Base-by-base conservation (phyloP, 1,140 invertebrate genomes). In the Pseudomyrmex cubaensis region DNA sequence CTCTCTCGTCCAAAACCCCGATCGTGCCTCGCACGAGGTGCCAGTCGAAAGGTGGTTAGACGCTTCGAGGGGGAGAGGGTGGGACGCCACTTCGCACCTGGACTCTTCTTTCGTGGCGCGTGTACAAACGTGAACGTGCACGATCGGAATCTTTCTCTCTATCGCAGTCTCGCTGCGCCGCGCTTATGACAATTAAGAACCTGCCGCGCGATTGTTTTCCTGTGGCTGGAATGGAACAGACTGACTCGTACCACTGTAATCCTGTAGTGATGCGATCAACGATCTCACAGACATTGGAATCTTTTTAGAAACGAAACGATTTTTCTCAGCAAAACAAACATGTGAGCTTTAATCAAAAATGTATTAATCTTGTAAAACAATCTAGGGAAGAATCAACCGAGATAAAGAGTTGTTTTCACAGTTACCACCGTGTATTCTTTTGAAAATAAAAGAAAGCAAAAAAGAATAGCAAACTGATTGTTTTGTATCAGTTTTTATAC, bases 1-100 rank as follows among this genome's bases (percentile, higher is more conserved):
- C 50, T 56, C 50, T 50, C 61, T 48, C 74, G 10, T 25, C 2
- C 2, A 48, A 75, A 78, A 57, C 76, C 54, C 13, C 64, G 74
- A 59, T 69, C 76, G 44, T 52, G 54, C 54, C 35, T 35, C 54
- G 66, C 22, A 80, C 66, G 76, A 80, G 54, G 66, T 80, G 76
- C 76, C 44, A 46, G 54, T 80, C 76, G 66, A 80, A 80, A 80
- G 66, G 66, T 80, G 76, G 76, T 70, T 70, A 80, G 54, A 80
- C 54, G 66, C 66, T 80, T 80, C 75, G 62, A 72, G 76, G 77
- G 77, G 70, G 69, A 67, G 78, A 85, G 75, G 67, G n/a, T 52
- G 69, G 67, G 62, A 62, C 86, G 76, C 56, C 7, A 82, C 82
- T 88, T 86, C 88, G 90, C 91, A 92, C 91, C 91, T 92, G 91